Evolutionary conservation across 2,797 vertebrate genomes (phyloP).

Genomic region (Nannoperca australis): DNA sequence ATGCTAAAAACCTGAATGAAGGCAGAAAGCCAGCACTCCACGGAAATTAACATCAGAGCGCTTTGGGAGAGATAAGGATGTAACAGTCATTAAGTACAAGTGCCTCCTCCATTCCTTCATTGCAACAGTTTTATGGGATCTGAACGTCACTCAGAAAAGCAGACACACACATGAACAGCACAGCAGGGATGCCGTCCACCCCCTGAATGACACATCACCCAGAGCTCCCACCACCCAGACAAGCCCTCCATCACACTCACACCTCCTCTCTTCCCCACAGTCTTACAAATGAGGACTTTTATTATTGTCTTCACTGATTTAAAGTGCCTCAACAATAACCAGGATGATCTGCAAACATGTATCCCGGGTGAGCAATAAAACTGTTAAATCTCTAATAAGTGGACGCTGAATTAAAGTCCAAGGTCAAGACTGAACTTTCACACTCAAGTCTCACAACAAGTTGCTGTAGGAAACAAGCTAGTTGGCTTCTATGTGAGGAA

Average conservation of each 20-base stretch:
- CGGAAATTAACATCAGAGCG: slow-evolving; percentile 67
- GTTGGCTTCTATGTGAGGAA: not conserved
- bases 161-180: slow-evolving; percentile 34
- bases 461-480: not conserved
- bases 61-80: slow-evolving; percentile 60
- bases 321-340: slow-evolving; percentile 13
- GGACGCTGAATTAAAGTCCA: too few species aligned
- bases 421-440: not conserved
- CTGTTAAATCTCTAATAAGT: not conserved
- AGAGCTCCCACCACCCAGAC: slow-evolving; percentile 43
- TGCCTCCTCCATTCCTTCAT: slow-evolving; percentile 62
- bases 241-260: slow-evolving; percentile 30
- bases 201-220: slow-evolving; percentile 65
- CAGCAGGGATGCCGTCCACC: slow-evolving; percentile 58
- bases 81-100: slow-evolving; percentile 54
- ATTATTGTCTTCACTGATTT: slow-evolving; percentile 9
- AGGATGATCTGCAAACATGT: not conserved
- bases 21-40: slow-evolving; percentile 55
- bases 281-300: slow-evolving; percentile 13
- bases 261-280: slow-evolving; percentile 33
- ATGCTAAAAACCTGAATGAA: slow-evolving; percentile 63
- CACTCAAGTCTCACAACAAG: not conserved
- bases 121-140: slow-evolving; percentile 43
- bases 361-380: not conserved
- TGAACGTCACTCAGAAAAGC: slow-evolving; percentile 42